These are phyloP conservation scores for Cyclophora albipunctata DNA, from an alignment of 2,888 invertebrate species.

Conservation along the genomic window DNA sequence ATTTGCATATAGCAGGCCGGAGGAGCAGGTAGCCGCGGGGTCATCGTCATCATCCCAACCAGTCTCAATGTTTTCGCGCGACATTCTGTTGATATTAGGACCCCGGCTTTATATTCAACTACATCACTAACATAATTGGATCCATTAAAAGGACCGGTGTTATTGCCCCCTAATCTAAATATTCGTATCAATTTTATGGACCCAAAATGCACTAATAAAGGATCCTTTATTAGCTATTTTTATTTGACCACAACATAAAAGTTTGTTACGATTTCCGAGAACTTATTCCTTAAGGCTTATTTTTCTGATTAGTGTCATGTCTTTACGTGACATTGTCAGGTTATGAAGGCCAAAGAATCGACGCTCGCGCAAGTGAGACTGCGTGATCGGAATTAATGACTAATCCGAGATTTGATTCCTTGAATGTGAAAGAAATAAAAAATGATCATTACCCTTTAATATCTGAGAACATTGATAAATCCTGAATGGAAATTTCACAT, in stretches of 20 bases:
- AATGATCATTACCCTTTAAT: too few species aligned
- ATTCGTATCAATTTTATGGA: conserved; percentile 20
- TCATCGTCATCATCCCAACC: conserved; percentile 65
- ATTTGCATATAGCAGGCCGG: conserved; percentile 64
- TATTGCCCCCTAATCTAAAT: conserved; percentile 17
- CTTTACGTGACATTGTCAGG: too few species aligned
- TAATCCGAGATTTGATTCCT: too few species aligned
- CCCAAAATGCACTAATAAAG: background rate
- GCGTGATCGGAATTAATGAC: conserved; percentile 34
- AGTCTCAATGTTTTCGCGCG: conserved; percentile 53
- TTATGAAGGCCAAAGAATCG: conserved; percentile 37
- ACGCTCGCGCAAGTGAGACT: conserved; percentile 23
- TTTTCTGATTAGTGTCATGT: too few species aligned
- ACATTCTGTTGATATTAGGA: conserved; percentile 60
- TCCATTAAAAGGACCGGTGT: conserved; percentile 22
- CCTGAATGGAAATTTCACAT: too few species aligned
- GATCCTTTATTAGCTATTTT: too few species aligned
- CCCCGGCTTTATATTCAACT: conserved; percentile 29
- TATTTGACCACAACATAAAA: too few species aligned
- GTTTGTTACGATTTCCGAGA: too few species aligned
- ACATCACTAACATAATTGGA: conserved; percentile 20
- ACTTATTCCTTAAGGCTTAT: too few species aligned
- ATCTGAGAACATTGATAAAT: too few species aligned
- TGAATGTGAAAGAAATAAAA: too few species aligned
- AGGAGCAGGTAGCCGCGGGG: conserved; percentile 59